Evolutionary conservation across 2,888 invertebrate species (phyloP), one percentile per base, ranked within the genome.

Genomic region (Hydraecia micacea): DNA sequence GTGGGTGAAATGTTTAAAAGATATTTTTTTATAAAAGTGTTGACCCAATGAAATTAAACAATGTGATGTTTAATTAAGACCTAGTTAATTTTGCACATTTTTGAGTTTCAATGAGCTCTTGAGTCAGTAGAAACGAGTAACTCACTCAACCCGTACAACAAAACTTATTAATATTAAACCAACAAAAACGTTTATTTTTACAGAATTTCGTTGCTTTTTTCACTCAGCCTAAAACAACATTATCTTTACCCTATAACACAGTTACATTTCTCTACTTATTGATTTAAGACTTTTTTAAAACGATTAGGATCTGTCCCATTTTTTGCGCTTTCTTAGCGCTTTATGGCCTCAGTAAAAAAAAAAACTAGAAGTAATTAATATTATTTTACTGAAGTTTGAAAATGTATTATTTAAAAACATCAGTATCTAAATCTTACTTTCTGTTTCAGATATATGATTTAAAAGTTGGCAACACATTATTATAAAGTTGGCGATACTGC

Each of bases 401-500:
- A 58, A 15, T 15, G n/a, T 73, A 18, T 9, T 7, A 49, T 28
- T 39, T n/a, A 5, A 13, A 46, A 72, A 42, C 18, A 70, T 36
- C 1, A 49, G 21, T 46, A 25, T 28, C 2, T 2, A n/a, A 39
- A 62, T 7, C 0, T 32, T 39, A n/a, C 9, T 55, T 5, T 52
- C 39, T 62, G 13, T 55, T 49, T 28, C 6, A 65, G 49, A 73
- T 36, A 46, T 42, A 73, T 36, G 13, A 32, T 42, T 60, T 60
- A 4, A 77, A 77, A 74, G 60, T 81, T 81, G 71, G 74, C 71
- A 81, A 68, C 32, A 80, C 52, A 36, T 60, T 55, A 55, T 71
- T 72, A 72, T 25, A 74, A 66, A 80, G 77, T 72, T 72, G 55
- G 65, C 68, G 46, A 49, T 65, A 66, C 36, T 42, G 62, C 63